Conservation (phyloP, 2,113 vertebrate species). For the Ammodramus savannarum region DNA sequence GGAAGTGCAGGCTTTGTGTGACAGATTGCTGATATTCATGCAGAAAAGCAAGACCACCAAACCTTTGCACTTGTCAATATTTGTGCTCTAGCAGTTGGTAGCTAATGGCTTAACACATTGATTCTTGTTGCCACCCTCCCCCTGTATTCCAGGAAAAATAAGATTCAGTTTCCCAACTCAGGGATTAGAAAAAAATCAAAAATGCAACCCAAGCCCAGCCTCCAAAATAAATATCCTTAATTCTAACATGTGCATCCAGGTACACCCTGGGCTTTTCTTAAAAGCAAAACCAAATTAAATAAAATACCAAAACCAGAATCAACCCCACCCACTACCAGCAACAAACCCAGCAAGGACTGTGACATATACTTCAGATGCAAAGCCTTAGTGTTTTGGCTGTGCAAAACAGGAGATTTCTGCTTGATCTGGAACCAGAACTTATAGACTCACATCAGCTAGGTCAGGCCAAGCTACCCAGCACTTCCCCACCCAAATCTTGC, state of each 20-base stretch:
- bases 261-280: neutral
- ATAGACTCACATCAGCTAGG: neutral
- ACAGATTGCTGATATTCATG: constrained; percentile 17
- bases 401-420: neutral
- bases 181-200: neutral
- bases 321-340: neutral
- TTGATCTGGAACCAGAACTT: neutral
- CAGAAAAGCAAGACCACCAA: constrained; percentile 48
- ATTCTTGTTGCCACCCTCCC: constrained; percentile 23
- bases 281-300: neutral
- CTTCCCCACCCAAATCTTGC: neutral
- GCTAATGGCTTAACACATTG: constrained; percentile 48
- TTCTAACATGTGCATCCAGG: neutral
- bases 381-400: neutral
- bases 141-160: constrained; percentile 52
- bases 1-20: neutral
- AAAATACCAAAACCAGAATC: neutral
- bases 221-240: constrained; percentile 26
- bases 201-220: neutral
- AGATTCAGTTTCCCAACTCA: constrained; percentile 28
- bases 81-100: constrained; percentile 36
- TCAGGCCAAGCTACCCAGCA: neutral
- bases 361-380: neutral
- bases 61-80: constrained; percentile 67
- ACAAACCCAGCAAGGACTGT: neutral